Base-by-base conservation (phyloP, 2,888 invertebrate genomes). In the Daptonema setosum region DNA sequence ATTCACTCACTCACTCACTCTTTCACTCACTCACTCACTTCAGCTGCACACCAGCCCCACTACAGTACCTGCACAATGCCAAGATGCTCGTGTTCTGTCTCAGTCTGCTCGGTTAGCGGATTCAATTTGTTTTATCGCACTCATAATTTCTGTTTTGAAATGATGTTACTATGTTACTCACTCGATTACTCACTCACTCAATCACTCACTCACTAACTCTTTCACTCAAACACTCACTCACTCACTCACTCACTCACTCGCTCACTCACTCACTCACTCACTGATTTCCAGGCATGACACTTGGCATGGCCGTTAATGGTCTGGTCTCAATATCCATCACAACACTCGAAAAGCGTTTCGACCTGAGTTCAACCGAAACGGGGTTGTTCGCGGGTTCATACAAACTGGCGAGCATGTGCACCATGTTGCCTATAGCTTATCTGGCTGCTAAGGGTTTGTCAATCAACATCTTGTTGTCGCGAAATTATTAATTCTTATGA, bases 341-440 rank as follows among this genome's bases (percentile, higher is more conserved):
- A 5, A 71, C 67, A 35, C 63, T 71, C 14, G 71, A 72, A 59
- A 58, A 64, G 29, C 64, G 72, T 11, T 72, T 67, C 56, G 69
- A 68, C 57, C 61, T 72, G 57, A 66, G 63, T 57, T 68, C 68
- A 54, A 68, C 67, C 0, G 68, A 70, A 56, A 63, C 69, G 3
- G 85, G 86, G 0, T 76, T 85, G 54, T 82, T 86, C 35, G 83
- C 84, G 24, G 83, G 83, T 60, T 81, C 80, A 52, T 86, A 85
- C 68, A 85, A 86, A 72, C 80, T 86, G 70, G 84, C 85, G 0
- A 83, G 83, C 0, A 83, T 85, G 66, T 71, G 81, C 0, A 81
- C 82, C 64, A 76, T 85, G 54, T 80, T 84, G 0, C 85, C 85
- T 0, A 81, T 86, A 29, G 82, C 83, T 2, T 85, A 83, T 71